Evolutionary conservation across 64 coral and sea anemone genomes (phyloP), one percentile per base, ranked within the genome.

Genomic region (Acropora tenuis): DNA sequence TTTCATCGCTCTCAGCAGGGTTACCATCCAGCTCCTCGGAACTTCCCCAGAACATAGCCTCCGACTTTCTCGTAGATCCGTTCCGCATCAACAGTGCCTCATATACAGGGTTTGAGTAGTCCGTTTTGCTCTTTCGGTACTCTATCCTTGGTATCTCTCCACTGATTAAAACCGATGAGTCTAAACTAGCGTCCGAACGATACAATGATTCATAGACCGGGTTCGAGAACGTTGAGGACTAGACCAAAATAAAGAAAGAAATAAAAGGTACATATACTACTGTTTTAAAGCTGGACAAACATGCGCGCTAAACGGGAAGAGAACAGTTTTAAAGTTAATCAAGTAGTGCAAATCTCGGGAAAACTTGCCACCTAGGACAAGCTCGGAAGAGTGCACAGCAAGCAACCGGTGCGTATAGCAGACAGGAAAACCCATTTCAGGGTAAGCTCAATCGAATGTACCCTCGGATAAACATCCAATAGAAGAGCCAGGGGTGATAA

Each of bases 21-120:
- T 85, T 45, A 0, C 82, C 82, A 6, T 71, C 48, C 16, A 85
- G 16, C 6, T 16, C 43, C 41, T 83, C 80, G 15, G 58, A 9
- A 67, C 82, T 80, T 50, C 57, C 20, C 15, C 91, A 68, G 75
- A 93, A 87, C 1, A 78, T 7, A 3, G 75, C 17, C 58, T 68
- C 91, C 52, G 82, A 42, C 74, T 60, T 76, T 49, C 83, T 66
- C n/a, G n/a, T n/a, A 46, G 88, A 90, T n/a, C 89, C 41, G 43
- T 94, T 90, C 52, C 90, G 76, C 30, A 80, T 61, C 16, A 90
- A 91, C 68, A 94, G 69, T 1, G 89, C 92, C 73, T 97, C 95
- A 59, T 97, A 97, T 17, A 97, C 88, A 1, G 95, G 95, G 48
- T 97, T 97, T 17, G 69, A 93, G 42, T 94, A 97, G 89, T 97